phyloP scores from a whole-genome alignment of 2,113 vertebrate genomes.

The Maylandia zebra region DNA sequence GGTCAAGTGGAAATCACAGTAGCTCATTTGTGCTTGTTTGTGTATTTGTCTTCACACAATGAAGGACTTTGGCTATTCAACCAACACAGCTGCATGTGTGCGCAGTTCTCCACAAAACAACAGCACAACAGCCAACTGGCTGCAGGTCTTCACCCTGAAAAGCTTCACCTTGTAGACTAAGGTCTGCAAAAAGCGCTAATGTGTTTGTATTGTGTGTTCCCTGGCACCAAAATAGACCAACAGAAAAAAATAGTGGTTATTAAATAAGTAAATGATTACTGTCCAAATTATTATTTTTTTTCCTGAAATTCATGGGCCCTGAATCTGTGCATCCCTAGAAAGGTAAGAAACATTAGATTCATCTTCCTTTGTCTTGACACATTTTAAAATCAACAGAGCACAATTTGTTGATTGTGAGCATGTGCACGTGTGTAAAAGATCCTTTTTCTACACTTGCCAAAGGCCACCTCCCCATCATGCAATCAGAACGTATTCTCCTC shows the following conservation, averaged over 20 bases:
- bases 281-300: not conserved
- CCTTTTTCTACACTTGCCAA: not conserved
- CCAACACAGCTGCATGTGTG: not conserved
- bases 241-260: not conserved
- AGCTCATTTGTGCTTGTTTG: not conserved
- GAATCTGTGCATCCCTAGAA: not conserved
- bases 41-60: not conserved
- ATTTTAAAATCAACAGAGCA: not conserved
- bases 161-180: not conserved
- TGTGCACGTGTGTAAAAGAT: not conserved
- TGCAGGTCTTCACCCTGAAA: not conserved
- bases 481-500: not conserved
- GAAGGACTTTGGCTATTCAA: not conserved
- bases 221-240: not conserved
- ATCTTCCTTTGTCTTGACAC: not conserved
- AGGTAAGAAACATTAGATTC: not conserved
- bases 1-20: not conserved
- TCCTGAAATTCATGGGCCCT: not conserved
- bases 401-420: not conserved
- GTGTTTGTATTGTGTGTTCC: not conserved
- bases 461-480: not conserved
- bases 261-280: not conserved
- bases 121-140: not conserved
- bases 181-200: not conserved
- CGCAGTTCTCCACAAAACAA: not conserved